phyloP scores from a whole-genome alignment of 1,140 invertebrate genomes.

The Drosophila ananassae region DNA sequence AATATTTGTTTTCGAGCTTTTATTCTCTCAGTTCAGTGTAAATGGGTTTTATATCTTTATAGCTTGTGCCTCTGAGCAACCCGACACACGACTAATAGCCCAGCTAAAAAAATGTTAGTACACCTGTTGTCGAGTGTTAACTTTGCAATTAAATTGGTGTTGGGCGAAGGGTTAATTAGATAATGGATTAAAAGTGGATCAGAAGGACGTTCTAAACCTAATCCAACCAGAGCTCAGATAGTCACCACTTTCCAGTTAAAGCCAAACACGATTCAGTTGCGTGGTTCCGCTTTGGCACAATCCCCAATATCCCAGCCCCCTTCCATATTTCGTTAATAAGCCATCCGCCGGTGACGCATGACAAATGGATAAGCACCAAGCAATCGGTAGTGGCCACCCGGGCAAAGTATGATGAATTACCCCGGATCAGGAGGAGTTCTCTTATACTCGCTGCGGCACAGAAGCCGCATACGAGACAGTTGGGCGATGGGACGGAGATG shows the following conservation, averaged over 20 bases:
- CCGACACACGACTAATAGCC: conserved; percentile 61
- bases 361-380: conserved; percentile 26
- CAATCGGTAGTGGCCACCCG: conserved; percentile 13
- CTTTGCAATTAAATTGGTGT: not conserved
- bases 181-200: not conserved
- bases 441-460: conserved; percentile 7
- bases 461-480: not conserved
- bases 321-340: conserved; percentile 15
- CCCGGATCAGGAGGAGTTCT: not conserved
- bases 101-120: conserved; percentile 52
- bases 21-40: conserved; percentile 29
- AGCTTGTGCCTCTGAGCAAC: conserved; percentile 31
- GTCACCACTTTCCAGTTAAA: not conserved
- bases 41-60: conserved; percentile 79
- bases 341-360: conserved; percentile 17
- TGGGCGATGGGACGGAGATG: not conserved
- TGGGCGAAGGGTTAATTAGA: not conserved
- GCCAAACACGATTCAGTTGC: conserved; percentile 1
- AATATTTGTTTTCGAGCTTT: conserved; percentile 8
- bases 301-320: not conserved
- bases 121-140: not conserved
- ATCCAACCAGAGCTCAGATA: not conserved
- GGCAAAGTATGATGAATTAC: conserved; percentile 49
- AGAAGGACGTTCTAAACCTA: not conserved
- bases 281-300: conserved; percentile 8